Base-by-base conservation (phyloP, 1,140 invertebrate species). In the Chironomus striatipennis region DNA sequence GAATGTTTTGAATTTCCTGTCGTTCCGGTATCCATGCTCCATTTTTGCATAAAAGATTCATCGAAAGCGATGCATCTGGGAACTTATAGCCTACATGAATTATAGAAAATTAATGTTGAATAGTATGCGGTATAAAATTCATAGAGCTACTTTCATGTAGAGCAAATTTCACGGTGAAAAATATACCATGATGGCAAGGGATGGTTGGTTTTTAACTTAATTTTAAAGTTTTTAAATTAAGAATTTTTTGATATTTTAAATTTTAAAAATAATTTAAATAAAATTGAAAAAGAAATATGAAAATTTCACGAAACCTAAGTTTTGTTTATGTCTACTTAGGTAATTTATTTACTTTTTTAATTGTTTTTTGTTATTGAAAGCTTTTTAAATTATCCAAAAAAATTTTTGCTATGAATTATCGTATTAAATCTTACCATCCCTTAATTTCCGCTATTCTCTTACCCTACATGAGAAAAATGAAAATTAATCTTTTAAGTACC, bases 1-100 rank as follows among this genome's bases (percentile, higher is more conserved):
- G 89, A 34, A 91, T 81, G 0, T 84, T 80, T 0, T 81, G 78
- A 83, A 88, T 88, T 57, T 89, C 86, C 1, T 81, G 75, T n/a
- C 86, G 83, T 0, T 83, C 82, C 0, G 90, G 87, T 64, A 84
- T 77, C 90, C 90, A 92, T 65, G 85, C 82, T 0, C 90, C 90
- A 74, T 88, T 81, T 70, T 85, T 84, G 77, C 90, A 92, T 2
- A 83, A 79, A 76, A 91, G 79, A 75, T 87, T 89, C 0, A 88
- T 83, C 1, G 88, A 82, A 0, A 84, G 79, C 0, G 87, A 86
- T 1, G 90, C 89, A 77, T 90, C 89, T 0, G 88, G 86, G 79
- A 91, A 92, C 76, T 87, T 82, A 82, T 90, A 86, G 9, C 65
- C 65, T 70, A 70, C 65, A 70, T 57, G 47, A 57, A 57, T 57